These are phyloP conservation scores for Bovichtus diacanthus DNA, from an alignment of 2,797 vertebrate genomes.

Conservation along the genomic window DNA sequence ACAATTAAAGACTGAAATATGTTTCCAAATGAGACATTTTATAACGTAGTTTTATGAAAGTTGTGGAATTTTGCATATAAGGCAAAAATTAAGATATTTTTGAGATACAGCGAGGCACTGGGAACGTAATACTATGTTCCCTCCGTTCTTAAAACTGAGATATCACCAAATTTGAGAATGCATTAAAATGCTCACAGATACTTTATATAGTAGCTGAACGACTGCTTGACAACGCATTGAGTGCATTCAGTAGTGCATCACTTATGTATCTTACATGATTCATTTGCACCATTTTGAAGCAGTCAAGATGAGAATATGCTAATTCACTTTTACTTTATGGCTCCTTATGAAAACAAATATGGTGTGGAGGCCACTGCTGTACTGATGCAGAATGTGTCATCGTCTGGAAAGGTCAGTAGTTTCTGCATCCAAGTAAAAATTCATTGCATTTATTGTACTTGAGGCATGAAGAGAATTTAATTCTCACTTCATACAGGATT, in stretches of 20 bases:
- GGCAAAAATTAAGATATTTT: background rate
- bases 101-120: background rate
- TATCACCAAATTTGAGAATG: constrained; percentile 11
- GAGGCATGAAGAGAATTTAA: constrained; percentile 11
- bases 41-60: background rate
- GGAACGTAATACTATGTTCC: background rate
- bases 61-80: background rate
- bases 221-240: background rate
- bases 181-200: constrained; percentile 21
- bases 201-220: background rate
- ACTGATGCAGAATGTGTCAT: constrained; percentile 20
- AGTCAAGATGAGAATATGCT: constrained; percentile 36
- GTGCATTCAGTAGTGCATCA: constrained; percentile 17
- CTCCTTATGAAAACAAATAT: constrained; percentile 33
- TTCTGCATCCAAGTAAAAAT: background rate
- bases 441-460: constrained; percentile 13
- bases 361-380: constrained; percentile 21
- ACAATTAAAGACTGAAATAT: background rate
- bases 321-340: constrained; percentile 37
- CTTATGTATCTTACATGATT: constrained; percentile 25
- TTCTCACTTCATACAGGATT: constrained; percentile 50
- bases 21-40: background rate
- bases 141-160: background rate
- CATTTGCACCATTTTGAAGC: constrained; percentile 27
- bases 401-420: constrained; percentile 12